A percentile compares a stretch with the other conserved stretches of the same genome.
phyloP scores from a whole-genome alignment of 53 echinoderm and acorn worm species.

The Mesocentrotus franciscanus region DNA sequence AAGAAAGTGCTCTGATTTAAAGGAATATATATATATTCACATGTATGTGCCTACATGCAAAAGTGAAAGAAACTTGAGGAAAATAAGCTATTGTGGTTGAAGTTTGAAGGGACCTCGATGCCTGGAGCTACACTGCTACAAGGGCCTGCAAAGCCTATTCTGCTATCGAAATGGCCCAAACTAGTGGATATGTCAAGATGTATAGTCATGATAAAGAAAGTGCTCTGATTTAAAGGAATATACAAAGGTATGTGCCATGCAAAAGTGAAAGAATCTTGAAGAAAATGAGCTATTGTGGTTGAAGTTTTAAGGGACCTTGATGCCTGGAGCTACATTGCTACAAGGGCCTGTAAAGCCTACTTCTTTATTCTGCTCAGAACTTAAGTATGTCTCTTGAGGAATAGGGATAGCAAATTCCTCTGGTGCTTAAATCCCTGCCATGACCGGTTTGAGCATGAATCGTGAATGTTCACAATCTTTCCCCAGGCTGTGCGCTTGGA shows the following conservation, averaged over 20 bases:
- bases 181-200: not conserved
- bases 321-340: slow-evolving; percentile 1
- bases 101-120: not conserved
- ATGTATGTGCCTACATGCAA: not conserved
- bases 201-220: not conserved
- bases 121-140: not conserved
- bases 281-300: slow-evolving; percentile 7
- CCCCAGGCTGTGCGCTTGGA: slow-evolving; percentile 1
- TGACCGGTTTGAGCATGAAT: slow-evolving; percentile 27
- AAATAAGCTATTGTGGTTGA: slow-evolving; percentile 7
- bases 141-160: not conserved
- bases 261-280: not conserved
- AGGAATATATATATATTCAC: not conserved
- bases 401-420: not conserved
- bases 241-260: not conserved
- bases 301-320: not conserved
- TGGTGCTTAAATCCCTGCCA: slow-evolving; percentile 8
- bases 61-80: slow-evolving; percentile 11
- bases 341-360: not conserved
- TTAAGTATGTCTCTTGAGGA: slow-evolving; percentile 46
- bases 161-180: not conserved
- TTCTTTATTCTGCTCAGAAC: not conserved
- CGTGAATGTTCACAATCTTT: slow-evolving; percentile 41
- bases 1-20: not conserved
- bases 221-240: not conserved